Evolutionary conservation across 2,113 vertebrate genomes (phyloP).

Genomic region (Ariopsis seemanni): DNA sequence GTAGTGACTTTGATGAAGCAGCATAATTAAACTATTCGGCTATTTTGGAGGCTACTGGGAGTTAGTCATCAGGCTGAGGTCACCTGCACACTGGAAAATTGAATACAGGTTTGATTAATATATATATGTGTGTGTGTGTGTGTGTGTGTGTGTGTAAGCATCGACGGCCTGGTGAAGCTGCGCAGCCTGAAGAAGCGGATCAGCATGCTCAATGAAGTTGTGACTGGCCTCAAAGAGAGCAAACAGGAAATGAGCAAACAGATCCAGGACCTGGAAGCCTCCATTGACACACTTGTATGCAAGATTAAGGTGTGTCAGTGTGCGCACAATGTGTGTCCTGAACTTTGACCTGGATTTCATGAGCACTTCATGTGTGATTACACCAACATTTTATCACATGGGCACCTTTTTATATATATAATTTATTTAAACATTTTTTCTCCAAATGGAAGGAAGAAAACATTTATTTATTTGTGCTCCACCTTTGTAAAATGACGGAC

Average conservation of each 20-base stretch:
- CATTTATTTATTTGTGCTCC: neutral
- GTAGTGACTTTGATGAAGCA: neutral
- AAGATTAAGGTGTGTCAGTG: conserved; percentile 86
- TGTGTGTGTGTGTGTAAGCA: conserved; percentile 69
- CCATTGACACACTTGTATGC: conserved; percentile 79
- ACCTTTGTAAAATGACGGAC: neutral
- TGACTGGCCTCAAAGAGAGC: conserved; percentile 86
- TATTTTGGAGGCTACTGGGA: neutral
- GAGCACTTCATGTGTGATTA: neutral
- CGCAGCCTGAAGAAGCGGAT: conserved; percentile 84
- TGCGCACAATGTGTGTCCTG: neutral
- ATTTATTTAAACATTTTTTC: too few species aligned
- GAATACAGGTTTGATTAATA: conserved; percentile 10
- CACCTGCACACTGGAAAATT: neutral
- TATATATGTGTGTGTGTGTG: neutral
- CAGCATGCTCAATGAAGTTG: conserved; percentile 87
- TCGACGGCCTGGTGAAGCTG: conserved; percentile 90
- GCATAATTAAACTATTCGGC: neutral
- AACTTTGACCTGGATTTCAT: neutral
- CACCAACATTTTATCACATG: neutral
- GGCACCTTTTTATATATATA: too few species aligned
- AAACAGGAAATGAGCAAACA: conserved; percentile 87
- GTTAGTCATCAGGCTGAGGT: conserved; percentile 5
- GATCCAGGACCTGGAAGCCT: conserved; percentile 82
- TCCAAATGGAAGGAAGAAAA: neutral